A percentile compares a stretch with the other conserved stretches of the same genome.
phyloP scores from a whole-genome alignment of 2,113 vertebrate species.

The Solea senegalensis region DNA sequence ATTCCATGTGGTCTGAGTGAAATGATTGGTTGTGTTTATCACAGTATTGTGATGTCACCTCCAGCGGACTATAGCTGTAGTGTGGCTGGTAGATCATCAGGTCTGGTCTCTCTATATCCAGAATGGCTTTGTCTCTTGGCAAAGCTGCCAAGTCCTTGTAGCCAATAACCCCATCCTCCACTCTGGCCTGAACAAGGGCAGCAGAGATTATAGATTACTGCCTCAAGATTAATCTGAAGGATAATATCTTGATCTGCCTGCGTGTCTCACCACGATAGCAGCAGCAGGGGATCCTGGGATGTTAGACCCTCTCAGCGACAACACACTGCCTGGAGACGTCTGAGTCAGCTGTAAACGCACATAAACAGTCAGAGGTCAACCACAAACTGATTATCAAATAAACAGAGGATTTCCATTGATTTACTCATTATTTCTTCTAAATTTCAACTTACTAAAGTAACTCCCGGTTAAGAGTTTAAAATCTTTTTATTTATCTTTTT shows the following conservation, averaged over 20 bases:
- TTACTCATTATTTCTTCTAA: no score
- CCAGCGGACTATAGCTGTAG: slow-evolving; percentile 88
- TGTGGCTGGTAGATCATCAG: slow-evolving; percentile 96
- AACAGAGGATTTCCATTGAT: not conserved
- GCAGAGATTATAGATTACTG: slow-evolving; percentile 21
- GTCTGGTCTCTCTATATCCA: slow-evolving; percentile 95
- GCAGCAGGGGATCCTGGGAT: slow-evolving; percentile 87
- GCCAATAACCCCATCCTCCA: slow-evolving; percentile 90
- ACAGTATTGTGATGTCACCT: slow-evolving; percentile 59
- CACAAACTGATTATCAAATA: not conserved
- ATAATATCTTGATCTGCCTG: not conserved
- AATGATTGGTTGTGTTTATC: no score
- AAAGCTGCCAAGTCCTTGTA: slow-evolving; percentile 96
- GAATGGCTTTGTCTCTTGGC: slow-evolving; percentile 95
- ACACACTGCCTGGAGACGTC: slow-evolving; percentile 92
- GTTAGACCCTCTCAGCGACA: slow-evolving; percentile 85
- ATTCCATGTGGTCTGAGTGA: no score
- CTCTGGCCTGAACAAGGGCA: slow-evolving; percentile 79
- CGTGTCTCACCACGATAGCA: slow-evolving; percentile 87
- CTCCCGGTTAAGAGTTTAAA: no score
- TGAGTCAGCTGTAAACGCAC: slow-evolving; percentile 79
- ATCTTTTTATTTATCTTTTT: no score
- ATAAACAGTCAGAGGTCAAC: slow-evolving; percentile 19
- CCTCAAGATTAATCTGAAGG: slow-evolving; percentile 28
- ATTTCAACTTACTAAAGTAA: no score